Evolutionary conservation across 2,888 invertebrate species (phyloP).

Genomic region (Operophtera brumata): DNA sequence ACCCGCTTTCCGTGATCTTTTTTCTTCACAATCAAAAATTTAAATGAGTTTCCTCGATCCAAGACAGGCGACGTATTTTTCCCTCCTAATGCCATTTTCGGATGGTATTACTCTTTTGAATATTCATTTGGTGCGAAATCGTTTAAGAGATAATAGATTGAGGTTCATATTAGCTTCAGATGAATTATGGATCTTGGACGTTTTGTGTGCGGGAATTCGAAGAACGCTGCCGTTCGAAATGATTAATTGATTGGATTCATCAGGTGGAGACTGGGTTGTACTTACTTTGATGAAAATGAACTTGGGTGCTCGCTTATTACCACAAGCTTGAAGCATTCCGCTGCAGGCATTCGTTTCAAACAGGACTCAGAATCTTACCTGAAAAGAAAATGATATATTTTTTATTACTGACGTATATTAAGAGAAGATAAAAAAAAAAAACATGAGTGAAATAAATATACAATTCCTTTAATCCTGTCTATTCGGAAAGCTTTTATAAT

Average conservation of each 20-base stretch:
- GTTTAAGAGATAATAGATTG: slow-evolving; percentile 77
- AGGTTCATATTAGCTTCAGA: slow-evolving; percentile 69
- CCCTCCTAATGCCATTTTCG: slow-evolving; percentile 68
- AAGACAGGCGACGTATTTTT: slow-evolving; percentile 58
- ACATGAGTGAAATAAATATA: no score
- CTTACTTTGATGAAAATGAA: slow-evolving; percentile 10
- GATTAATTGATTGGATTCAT: slow-evolving; percentile 49
- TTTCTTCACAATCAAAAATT: slow-evolving; percentile 73
- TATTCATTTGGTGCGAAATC: slow-evolving; percentile 77
- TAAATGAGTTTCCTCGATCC: slow-evolving; percentile 71
- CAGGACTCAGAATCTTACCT: slow-evolving; percentile 36
- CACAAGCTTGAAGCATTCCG: no score
- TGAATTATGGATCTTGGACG: slow-evolving; percentile 69
- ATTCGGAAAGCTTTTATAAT: neutral
- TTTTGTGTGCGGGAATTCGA: slow-evolving; percentile 60
- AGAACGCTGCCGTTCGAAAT: slow-evolving; percentile 44
- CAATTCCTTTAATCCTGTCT: neutral
- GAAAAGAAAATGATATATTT: slow-evolving; percentile 26
- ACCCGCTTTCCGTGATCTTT: slow-evolving; percentile 47
- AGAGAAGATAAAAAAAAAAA: no score
- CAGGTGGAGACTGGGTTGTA: slow-evolving; percentile 2
- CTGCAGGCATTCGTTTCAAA: neutral
- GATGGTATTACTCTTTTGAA: slow-evolving; percentile 74
- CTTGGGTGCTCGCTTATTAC: neutral
- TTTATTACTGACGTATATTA: no score